Conservation (phyloP, 2,797 vertebrate genomes). For the Micrastur ruficollis region DNA sequence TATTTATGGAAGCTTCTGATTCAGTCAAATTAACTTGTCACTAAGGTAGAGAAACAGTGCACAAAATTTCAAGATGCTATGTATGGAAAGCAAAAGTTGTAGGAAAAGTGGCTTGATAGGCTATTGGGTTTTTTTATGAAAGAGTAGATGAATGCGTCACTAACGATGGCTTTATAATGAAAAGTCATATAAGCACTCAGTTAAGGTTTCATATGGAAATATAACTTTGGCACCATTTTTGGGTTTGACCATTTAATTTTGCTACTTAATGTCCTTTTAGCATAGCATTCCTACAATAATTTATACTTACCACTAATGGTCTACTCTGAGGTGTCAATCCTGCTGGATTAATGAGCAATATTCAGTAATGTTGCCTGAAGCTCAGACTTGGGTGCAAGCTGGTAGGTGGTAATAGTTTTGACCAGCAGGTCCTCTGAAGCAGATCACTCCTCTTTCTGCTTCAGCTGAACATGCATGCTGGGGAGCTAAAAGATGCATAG, state of each 20-base stretch:
- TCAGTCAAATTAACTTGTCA: slow-evolving; percentile 14
- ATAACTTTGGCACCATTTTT: not conserved
- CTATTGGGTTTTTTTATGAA: not conserved
- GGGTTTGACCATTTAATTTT: not conserved
- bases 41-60: not conserved
- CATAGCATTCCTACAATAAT: not conserved
- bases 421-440: not conserved
- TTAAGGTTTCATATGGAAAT: not conserved
- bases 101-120: not conserved
- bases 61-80: not conserved
- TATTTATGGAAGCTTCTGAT: slow-evolving; percentile 8
- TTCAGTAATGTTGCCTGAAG: not conserved
- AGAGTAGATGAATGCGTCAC: not conserved
- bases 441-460: not conserved
- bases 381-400: not conserved
- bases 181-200: not conserved
- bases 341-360: not conserved
- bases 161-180: not conserved
- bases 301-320: not conserved
- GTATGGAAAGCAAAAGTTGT: not conserved
- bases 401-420: not conserved
- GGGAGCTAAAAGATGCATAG: not conserved
- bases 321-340: not conserved
- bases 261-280: not conserved
- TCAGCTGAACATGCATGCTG: not conserved